Evolutionary conservation across 2,888 invertebrate species (phyloP).

Genomic region (Drosophila anomalata): DNA sequence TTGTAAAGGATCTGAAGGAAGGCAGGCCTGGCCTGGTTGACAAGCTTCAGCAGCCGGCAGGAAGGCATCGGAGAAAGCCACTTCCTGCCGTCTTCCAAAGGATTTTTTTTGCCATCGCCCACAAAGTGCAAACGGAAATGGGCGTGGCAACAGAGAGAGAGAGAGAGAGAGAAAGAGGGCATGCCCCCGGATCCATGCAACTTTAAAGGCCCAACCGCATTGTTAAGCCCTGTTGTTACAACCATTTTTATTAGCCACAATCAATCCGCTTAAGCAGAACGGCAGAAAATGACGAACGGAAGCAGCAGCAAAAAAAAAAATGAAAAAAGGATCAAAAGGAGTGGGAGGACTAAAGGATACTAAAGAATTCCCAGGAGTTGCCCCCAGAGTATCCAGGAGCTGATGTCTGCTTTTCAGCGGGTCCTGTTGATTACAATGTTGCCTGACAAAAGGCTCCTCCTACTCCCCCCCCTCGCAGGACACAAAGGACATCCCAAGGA

Average conservation of each 20-base stretch:
- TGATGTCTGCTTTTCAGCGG: slow-evolving; percentile 11
- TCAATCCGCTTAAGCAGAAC: slow-evolving; percentile 58
- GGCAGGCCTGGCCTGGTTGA: no score
- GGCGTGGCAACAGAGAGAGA: slow-evolving; percentile 5
- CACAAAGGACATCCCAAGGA: slow-evolving; percentile 11
- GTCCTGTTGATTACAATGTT: slow-evolving; percentile 55
- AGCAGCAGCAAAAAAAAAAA: background rate
- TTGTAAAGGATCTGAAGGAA: slow-evolving; percentile 40
- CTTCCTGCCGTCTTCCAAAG: slow-evolving; percentile 29
- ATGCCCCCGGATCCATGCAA: slow-evolving; percentile 10
- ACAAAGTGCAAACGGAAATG: slow-evolving; percentile 69
- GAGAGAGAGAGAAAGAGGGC: background rate
- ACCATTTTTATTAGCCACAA: slow-evolving; percentile 74
- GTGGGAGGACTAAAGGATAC: no score
- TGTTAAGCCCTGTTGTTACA: slow-evolving; percentile 62
- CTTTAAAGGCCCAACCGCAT: slow-evolving; percentile 50
- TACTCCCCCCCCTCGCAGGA: background rate
- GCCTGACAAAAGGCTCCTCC: slow-evolving; percentile 16
- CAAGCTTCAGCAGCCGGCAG: slow-evolving; percentile 16
- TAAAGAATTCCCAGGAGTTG: background rate
- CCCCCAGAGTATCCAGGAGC: background rate
- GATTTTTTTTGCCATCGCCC: slow-evolving; percentile 37
- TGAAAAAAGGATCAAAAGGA: background rate
- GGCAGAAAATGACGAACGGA: background rate
- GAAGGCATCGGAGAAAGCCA: slow-evolving; percentile 50